Conservation (phyloP, 2,888 invertebrate genomes). For the Microdon myrmicae region DNA sequence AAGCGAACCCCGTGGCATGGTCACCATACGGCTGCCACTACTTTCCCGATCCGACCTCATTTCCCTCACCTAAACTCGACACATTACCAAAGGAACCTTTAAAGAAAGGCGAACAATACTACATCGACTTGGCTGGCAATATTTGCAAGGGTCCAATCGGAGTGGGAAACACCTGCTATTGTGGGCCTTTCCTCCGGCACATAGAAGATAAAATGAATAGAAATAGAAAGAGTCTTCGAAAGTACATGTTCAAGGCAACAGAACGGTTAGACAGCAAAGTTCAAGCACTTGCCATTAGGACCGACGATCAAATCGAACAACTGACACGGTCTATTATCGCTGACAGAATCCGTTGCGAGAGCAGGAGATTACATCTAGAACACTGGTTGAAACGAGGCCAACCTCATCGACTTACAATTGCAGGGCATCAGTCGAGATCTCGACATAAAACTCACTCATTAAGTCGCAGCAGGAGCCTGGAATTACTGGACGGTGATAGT, state of each 20-base stretch:
- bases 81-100: constrained; percentile 88
- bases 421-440: constrained; percentile 67
- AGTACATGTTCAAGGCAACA: constrained; percentile 79
- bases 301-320: constrained; percentile 78
- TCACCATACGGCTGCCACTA: constrained; percentile 94
- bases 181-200: constrained; percentile 89
- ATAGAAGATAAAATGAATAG: constrained; percentile 85
- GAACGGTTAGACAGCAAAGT: constrained; percentile 84
- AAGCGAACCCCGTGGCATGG: constrained; percentile 71
- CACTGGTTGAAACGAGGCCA: constrained; percentile 76
- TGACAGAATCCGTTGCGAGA: constrained; percentile 64
- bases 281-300: constrained; percentile 79
- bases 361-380: constrained; percentile 75
- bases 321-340: constrained; percentile 69
- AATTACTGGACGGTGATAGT: constrained; percentile 69
- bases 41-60: constrained; percentile 85
- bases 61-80: constrained; percentile 86
- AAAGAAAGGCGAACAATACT: constrained; percentile 91
- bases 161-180: constrained; percentile 91
- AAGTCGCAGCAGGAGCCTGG: constrained; percentile 78
- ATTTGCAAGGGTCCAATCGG: constrained; percentile 96
- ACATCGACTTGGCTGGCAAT: constrained; percentile 92
- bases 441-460: constrained; percentile 71
- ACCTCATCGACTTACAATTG: constrained; percentile 71
- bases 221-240: constrained; percentile 73